phyloP scores from a whole-genome alignment of 2,797 vertebrate genomes.

The Naso thynnoides region DNA sequence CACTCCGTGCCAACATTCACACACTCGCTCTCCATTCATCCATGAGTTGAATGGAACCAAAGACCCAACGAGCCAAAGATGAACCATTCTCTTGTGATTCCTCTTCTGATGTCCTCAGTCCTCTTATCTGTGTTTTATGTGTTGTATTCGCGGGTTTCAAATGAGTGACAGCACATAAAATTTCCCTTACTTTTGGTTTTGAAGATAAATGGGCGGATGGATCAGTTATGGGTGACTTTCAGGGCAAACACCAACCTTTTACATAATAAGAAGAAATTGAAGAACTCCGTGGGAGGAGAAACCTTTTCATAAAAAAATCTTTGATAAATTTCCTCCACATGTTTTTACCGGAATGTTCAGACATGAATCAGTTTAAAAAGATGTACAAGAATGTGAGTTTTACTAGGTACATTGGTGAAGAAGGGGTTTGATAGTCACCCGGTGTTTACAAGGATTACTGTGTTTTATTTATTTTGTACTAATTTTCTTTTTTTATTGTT shows the following conservation, averaged over 20 bases:
- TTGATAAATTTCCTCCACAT: conserved; percentile 54
- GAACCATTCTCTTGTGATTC: conserved; percentile 24
- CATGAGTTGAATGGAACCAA: conserved; percentile 17
- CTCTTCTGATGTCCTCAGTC: conserved; percentile 7
- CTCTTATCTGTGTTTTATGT: conserved; percentile 33
- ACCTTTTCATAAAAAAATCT: conserved; percentile 46
- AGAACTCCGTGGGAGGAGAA: conserved; percentile 50
- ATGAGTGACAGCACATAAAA: conserved; percentile 24
- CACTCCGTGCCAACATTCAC: conserved; percentile 37
- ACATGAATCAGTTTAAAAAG: no score
- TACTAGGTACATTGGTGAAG: no score
- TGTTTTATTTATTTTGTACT: no score
- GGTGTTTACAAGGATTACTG: no score
- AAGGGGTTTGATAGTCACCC: no score
- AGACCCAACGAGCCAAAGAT: conserved; percentile 25
- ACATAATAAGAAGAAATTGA: conserved; percentile 32
- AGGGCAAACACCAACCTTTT: conserved; percentile 31
- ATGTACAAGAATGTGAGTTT: no score
- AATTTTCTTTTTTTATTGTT: no score
- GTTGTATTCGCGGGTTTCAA: conserved; percentile 38
- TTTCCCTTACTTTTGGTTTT: conserved; percentile 44
- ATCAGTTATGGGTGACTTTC: conserved; percentile 36
- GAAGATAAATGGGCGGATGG: conserved; percentile 25
- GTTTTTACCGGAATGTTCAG: no score
- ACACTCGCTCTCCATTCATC: conserved; percentile 43